Evolutionary conservation across 2,797 vertebrate genomes (phyloP), one percentile per base, ranked within the genome.

Genomic region (Odontamblyopus rebecca): DNA sequence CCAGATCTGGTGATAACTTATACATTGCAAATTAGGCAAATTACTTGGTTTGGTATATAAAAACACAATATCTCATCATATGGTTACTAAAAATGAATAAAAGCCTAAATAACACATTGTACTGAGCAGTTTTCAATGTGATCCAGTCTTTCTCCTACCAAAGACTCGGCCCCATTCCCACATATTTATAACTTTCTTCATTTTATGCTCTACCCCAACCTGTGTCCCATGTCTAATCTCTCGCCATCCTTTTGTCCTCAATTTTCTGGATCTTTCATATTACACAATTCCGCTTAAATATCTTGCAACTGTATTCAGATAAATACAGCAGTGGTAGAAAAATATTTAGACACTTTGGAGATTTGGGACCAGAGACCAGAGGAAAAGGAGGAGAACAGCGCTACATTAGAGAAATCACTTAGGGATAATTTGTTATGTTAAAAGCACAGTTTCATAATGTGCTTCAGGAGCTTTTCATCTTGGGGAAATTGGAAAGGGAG

Each of bases 261-360:
- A 70, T 75, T 73, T 85, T 75, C 82, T 79, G 76, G 64, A 75
- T 85, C 69, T 75, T 67, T 50, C 63, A 30, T n/a, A 6, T 26
- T 13, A 61, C 73, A 74, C 63, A 51, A 68, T 77, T 81, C n/a
- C 66, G 79, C 75, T 81, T 74, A 70, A 80, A 72, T 73, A 70
- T 85, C 85, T 85, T 84, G 85, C 79, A 80, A 77, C 85, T 82
- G 83, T 86, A 86, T 83, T 80, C 87, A 89, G 80, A 84, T 85
- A 84, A 87, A 91, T 80, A 85, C 7, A 38, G 76, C 51, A 30
- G 16, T 26, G 66, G 74, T 79, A 78, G 27, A 82, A 82, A 83
- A 75, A 82, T 83, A 88, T 86, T 86, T 73, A 86, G 23, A 71
- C 69, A 57, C 61, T 60, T 67, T 32, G 57, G 68, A 67, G 26